phyloP scores from a whole-genome alignment of 2,113 vertebrate genomes.

The Polyodon spathula region DNA sequence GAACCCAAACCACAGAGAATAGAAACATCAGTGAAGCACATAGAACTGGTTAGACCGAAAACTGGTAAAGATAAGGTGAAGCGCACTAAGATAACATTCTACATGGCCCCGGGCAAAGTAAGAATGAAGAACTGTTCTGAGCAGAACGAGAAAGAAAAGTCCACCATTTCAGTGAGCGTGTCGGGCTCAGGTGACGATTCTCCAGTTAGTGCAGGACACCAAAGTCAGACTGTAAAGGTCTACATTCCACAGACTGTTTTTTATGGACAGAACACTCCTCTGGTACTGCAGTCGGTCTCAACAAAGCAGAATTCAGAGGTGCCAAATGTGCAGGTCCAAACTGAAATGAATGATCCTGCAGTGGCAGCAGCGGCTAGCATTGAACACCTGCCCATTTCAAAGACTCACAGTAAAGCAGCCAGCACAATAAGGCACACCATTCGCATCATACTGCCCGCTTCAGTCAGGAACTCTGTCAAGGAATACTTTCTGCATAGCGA shows the following conservation, averaged over 20 bases:
- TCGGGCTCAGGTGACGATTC: conserved; percentile 1
- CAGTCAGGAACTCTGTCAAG: conserved; percentile 45
- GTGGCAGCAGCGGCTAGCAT: not conserved
- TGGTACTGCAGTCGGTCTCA: conserved; percentile 47
- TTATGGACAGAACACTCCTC: conserved; percentile 51
- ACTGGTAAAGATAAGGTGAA: conserved; percentile 41
- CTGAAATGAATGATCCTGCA: not conserved
- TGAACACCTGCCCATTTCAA: conserved; percentile 15
- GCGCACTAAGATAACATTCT: conserved; percentile 56
- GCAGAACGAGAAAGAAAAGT: conserved; percentile 10
- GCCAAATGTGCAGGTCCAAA: not conserved
- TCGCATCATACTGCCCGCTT: conserved; percentile 47
- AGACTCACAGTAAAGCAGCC: conserved; percentile 18
- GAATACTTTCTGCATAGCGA: conserved; percentile 48
- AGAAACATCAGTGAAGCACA: conserved; percentile 36
- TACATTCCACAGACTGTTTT: conserved; percentile 58
- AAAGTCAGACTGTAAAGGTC: conserved; percentile 30
- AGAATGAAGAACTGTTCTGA: conserved; percentile 16
- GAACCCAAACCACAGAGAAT: conserved; percentile 7
- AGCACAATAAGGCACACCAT: conserved; percentile 47
- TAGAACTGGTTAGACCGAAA: conserved; percentile 26
- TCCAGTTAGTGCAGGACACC: not conserved
- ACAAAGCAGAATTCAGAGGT: conserved; percentile 5
- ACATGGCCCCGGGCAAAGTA: conserved; percentile 37
- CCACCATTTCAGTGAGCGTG: not conserved